Percentiles rank a stretch among this genome's conserved stretches.
These are phyloP conservation scores for Drosophila multiciliata DNA, from an alignment of 2,888 invertebrate species.

Conservation along the genomic window DNA sequence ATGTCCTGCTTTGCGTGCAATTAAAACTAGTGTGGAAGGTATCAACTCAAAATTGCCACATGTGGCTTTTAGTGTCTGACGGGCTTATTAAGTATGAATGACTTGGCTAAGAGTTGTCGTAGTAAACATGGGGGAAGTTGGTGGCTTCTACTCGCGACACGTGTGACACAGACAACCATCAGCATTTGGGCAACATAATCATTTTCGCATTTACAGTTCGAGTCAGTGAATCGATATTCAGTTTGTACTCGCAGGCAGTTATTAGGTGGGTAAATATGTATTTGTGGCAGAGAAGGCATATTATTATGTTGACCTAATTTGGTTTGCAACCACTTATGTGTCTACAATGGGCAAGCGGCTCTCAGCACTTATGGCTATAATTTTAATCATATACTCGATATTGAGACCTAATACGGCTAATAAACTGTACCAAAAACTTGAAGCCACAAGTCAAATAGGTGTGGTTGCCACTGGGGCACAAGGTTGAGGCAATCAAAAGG, in stretches of 20 bases:
- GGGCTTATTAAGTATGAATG: conserved; percentile 47
- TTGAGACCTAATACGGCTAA: conserved; percentile 63
- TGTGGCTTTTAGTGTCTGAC: conserved; percentile 30
- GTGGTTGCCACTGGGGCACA: conserved; percentile 31
- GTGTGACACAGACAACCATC: neutral
- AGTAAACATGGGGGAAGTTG: neutral
- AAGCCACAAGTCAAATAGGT: conserved; percentile 69
- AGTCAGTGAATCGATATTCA: conserved; percentile 53
- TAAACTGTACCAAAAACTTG: conserved; percentile 55
- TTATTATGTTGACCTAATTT: conserved; percentile 74
- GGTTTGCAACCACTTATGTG: conserved; percentile 59
- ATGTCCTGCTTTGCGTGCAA: conserved; percentile 27
- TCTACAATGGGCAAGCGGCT: conserved; percentile 50
- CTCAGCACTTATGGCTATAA: conserved; percentile 40
- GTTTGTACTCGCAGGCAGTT: conserved; percentile 49
- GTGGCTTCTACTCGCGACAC: conserved; percentile 1
- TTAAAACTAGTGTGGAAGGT: conserved; percentile 24
- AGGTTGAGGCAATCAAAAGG: conserved; percentile 17
- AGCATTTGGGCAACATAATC: conserved; percentile 31
- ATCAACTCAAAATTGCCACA: conserved; percentile 33
- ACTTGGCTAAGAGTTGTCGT: neutral
- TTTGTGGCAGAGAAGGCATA: conserved; percentile 19
- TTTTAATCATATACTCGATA: conserved; percentile 67
- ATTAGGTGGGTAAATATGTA: conserved; percentile 10
- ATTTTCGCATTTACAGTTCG: conserved; percentile 57